These are phyloP conservation scores for Vimba vimba DNA, from an alignment of 2,113 vertebrate species.

Conservation along the genomic window DNA sequence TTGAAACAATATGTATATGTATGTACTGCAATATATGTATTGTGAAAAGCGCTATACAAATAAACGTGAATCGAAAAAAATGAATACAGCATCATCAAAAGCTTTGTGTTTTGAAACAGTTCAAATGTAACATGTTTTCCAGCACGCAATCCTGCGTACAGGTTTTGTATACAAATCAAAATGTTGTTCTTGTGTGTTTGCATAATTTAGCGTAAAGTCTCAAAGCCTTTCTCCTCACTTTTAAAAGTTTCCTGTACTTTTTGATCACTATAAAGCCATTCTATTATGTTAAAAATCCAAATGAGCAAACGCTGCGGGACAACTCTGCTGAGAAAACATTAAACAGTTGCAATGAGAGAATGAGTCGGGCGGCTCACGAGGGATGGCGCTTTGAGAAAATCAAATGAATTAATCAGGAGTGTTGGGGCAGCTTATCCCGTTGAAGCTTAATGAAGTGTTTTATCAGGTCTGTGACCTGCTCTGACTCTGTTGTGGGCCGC, in stretches of 20 bases:
- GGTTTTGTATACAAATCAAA: not conserved
- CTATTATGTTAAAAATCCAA: not conserved
- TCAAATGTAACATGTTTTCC: not conserved
- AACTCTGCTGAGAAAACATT: not conserved
- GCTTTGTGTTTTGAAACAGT: not conserved
- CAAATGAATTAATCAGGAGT: constrained; percentile 33
- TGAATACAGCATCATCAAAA: not conserved
- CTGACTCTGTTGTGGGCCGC: not conserved
- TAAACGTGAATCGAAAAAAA: no score
- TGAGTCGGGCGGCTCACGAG: not conserved
- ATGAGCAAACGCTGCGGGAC: not conserved
- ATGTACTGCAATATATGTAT: no score
- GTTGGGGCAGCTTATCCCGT: constrained; percentile 24
- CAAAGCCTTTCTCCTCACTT: not conserved
- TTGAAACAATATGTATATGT: no score
- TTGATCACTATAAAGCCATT: not conserved
- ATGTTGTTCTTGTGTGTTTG: not conserved
- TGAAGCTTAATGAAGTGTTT: constrained; percentile 38
- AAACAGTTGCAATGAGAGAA: constrained; percentile 4
- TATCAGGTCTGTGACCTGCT: constrained; percentile 34
- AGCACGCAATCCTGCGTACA: not conserved
- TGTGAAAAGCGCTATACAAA: no score
- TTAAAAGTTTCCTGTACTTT: not conserved
- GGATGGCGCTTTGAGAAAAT: constrained; percentile 10
- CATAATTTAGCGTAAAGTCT: not conserved